Conservation (phyloP, 2,113 vertebrate species). For the Machaerirhynchus nigripectus region DNA sequence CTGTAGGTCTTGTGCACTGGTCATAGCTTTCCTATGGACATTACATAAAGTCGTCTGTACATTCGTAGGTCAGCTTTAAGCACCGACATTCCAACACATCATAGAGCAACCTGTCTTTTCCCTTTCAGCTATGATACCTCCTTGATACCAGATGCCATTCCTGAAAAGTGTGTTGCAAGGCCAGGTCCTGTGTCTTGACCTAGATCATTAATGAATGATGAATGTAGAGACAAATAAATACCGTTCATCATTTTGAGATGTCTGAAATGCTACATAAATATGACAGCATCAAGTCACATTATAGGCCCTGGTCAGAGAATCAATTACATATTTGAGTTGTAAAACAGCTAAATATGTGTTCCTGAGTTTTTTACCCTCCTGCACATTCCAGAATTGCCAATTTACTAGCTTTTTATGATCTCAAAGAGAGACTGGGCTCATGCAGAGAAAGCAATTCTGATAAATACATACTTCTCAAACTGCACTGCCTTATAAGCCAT, state of each 20-base stretch:
- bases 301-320: background rate
- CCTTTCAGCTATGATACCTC: background rate
- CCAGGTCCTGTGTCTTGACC: background rate
- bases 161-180: background rate
- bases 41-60: background rate
- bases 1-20: background rate
- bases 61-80: background rate
- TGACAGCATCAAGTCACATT: background rate
- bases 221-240: background rate
- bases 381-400: background rate
- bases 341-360: background rate
- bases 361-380: background rate
- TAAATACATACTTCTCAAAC: conserved; percentile 56
- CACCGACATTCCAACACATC: background rate
- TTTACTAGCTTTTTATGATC: conserved; percentile 23
- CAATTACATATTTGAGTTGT: background rate
- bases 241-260: background rate
- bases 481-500: conserved; percentile 52
- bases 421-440: conserved; percentile 1
- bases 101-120: background rate
- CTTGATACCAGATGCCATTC: background rate
- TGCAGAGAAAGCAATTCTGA: conserved; percentile 33
- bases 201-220: background rate
- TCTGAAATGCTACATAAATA: background rate
- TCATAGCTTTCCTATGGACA: background rate